These are phyloP conservation scores for Hiodon tergisus DNA, from an alignment of 2,113 vertebrate species.

Conservation along the genomic window DNA sequence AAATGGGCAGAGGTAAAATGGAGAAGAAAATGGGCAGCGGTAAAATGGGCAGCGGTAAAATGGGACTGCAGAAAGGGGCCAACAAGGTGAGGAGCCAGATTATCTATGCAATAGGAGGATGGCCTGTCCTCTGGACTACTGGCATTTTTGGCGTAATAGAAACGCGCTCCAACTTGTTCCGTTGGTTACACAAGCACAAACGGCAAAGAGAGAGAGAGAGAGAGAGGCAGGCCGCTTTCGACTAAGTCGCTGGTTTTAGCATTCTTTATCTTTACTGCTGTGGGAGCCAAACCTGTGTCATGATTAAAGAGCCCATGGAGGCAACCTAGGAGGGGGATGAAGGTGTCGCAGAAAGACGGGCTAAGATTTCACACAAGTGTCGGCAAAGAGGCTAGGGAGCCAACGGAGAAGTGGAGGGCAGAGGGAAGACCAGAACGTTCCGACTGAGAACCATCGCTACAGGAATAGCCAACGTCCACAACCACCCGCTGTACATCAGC, in stretches of 20 bases:
- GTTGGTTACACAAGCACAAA: conserved; percentile 25
- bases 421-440: neutral
- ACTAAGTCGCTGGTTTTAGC: neutral
- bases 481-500: neutral
- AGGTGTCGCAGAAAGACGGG: neutral
- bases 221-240: neutral
- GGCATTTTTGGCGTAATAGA: conserved; percentile 29
- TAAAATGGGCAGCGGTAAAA: neutral
- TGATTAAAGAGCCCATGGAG: neutral
- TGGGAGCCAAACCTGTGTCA: conserved; percentile 3
- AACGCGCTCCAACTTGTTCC: conserved; percentile 44
- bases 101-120: neutral
- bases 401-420: neutral
- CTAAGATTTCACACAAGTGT: neutral
- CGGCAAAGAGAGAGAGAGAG: neutral
- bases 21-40: neutral
- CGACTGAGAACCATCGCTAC: neutral
- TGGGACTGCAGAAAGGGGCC: neutral
- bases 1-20: neutral
- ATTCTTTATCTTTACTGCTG: neutral
- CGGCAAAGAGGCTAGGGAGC: neutral
- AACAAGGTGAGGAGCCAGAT: neutral
- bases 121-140: conserved; percentile 6
- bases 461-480: neutral
- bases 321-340: neutral